Evolutionary conservation across 2,797 vertebrate species (phyloP).

Genomic region (Somateria mollissima): DNA sequence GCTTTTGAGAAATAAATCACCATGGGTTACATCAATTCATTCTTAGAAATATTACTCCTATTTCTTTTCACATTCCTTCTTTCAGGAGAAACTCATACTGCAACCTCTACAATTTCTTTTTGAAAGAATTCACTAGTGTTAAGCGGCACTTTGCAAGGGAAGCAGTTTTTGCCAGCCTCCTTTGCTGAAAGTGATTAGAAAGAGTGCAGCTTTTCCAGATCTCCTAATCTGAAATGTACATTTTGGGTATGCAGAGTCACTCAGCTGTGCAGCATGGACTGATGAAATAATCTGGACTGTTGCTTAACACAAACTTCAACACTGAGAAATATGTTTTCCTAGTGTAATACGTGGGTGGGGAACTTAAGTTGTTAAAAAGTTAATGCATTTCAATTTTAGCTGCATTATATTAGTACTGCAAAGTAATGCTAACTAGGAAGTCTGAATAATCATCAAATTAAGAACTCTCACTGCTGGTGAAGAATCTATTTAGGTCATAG

Average conservation of each 20-base stretch:
- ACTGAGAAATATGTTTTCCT: background rate
- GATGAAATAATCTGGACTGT: background rate
- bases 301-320: background rate
- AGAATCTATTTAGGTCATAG: background rate
- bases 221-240: background rate
- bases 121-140: background rate
- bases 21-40: background rate
- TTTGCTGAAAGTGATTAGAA: background rate
- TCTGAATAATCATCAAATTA: background rate
- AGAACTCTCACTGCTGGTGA: background rate
- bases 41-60: background rate
- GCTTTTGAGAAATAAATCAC: background rate
- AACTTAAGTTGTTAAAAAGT: background rate
- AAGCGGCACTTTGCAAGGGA: background rate
- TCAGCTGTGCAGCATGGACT: background rate
- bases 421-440: background rate
- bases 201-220: background rate
- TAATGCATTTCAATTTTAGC: background rate
- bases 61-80: background rate
- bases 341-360: background rate
- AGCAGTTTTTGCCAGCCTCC: background rate
- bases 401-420: background rate
- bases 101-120: background rate
- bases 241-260: background rate
- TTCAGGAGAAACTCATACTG: background rate